Conservation (phyloP, 2,113 vertebrate genomes). For the Gopherus evgoodei region DNA sequence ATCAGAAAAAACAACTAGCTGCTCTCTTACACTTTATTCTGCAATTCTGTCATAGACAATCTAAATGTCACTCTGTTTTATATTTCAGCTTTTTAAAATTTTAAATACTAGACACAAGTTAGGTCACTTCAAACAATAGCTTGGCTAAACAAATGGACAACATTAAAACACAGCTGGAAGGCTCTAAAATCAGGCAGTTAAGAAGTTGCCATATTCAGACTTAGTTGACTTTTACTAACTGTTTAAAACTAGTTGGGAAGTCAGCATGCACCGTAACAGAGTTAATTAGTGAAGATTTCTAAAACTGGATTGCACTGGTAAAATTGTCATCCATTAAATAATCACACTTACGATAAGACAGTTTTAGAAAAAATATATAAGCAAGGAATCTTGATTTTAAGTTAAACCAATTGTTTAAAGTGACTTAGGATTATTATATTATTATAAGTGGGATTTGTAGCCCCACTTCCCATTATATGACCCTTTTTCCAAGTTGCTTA, state of each 20-base stretch:
- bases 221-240: constrained; percentile 32
- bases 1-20: constrained; percentile 62
- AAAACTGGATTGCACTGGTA: background rate
- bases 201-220: constrained; percentile 61
- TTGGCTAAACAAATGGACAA: background rate
- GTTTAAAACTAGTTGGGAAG: constrained; percentile 6
- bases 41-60: constrained; percentile 35
- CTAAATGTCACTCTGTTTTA: background rate
- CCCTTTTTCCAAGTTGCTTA: background rate
- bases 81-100: background rate
- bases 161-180: constrained; percentile 74
- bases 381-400: background rate
- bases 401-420: background rate
- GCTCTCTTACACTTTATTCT: constrained; percentile 41
- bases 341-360: background rate
- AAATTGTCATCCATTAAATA: background rate
- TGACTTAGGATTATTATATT: background rate
- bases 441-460: background rate
- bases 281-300: background rate
- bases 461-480: background rate
- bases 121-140: background rate
- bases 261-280: constrained; percentile 10
- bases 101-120: background rate
- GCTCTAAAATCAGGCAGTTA: constrained; percentile 64
- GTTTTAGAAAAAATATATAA: background rate